Conservation (phyloP, 2,888 invertebrate species). For the Cephalotes varians region DNA sequence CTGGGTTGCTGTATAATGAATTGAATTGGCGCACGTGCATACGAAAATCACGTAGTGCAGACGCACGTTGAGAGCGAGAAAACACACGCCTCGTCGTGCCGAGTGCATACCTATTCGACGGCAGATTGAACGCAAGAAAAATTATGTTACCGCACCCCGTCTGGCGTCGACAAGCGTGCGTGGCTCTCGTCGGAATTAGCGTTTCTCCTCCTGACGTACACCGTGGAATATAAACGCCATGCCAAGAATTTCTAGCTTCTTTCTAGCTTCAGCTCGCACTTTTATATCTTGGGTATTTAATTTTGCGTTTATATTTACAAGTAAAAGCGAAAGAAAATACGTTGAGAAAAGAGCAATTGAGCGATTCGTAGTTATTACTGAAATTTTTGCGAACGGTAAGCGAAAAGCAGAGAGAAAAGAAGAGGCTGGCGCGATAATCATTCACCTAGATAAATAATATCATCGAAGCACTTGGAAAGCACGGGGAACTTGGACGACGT, state of each 20-base stretch:
- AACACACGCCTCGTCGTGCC: slow-evolving; percentile 6
- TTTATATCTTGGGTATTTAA: slow-evolving; percentile 8
- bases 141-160: slow-evolving; percentile 28
- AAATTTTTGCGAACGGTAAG: neutral
- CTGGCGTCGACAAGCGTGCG: slow-evolving; percentile 11
- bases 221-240: slow-evolving; percentile 27
- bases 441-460: neutral
- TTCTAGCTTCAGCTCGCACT: neutral
- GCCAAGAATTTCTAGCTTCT: neutral
- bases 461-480: slow-evolving; percentile 17
- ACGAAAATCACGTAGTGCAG: slow-evolving; percentile 48
- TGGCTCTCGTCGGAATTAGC: slow-evolving; percentile 25
- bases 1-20: slow-evolving; percentile 33
- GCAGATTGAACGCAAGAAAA: slow-evolving; percentile 42
- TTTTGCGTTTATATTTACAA: slow-evolving; percentile 22
- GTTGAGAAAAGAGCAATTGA: neutral
- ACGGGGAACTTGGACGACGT: slow-evolving; percentile 80
- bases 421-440: neutral
- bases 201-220: neutral
- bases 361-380: neutral
- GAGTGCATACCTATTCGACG: slow-evolving; percentile 21
- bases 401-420: neutral
- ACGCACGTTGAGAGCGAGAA: neutral
- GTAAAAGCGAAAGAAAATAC: neutral
- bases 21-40: slow-evolving; percentile 31